Percentiles rank a stretch among this genome's conserved stretches.
These are phyloP conservation scores for Drosophila longiperda DNA, from an alignment of 2,888 invertebrate species.

Conservation along the genomic window DNA sequence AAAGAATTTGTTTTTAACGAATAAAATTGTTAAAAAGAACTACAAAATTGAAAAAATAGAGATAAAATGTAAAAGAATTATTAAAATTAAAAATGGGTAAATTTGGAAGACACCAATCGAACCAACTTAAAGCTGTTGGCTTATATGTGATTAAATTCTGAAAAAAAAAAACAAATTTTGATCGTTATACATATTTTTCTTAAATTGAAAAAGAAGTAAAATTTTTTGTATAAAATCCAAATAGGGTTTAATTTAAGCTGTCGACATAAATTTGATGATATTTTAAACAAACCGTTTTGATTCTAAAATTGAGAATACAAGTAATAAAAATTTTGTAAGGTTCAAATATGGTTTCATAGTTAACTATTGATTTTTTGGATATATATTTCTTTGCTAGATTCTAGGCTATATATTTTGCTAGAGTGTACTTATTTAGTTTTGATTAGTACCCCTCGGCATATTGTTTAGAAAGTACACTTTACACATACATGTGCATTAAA, in stretches of 20 bases:
- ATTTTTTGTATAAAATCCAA: neutral
- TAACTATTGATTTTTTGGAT: neutral
- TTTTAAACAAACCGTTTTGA: neutral
- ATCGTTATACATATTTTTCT: neutral
- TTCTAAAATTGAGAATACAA: neutral
- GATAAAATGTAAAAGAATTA: neutral
- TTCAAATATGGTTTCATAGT: neutral
- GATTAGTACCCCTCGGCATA: neutral
- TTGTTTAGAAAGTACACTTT: constrained; percentile 37
- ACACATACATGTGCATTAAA: constrained; percentile 7
- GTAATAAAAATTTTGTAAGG: neutral
- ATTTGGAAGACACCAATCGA: neutral
- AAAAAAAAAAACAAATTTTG: neutral
- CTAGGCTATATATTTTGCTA: neutral
- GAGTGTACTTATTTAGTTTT: constrained; percentile 1
- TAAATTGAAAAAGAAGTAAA: neutral
- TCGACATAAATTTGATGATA: neutral
- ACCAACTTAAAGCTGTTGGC: neutral
- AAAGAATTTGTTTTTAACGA: no score
- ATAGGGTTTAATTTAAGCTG: neutral
- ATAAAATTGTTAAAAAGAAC: neutral
- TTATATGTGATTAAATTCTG: neutral
- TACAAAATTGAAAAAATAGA: neutral
- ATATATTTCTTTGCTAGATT: neutral
- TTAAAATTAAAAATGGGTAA: neutral